Percentiles rank a stretch among this genome's conserved stretches.
Evolutionary conservation across 2,888 invertebrate genomes (phyloP).

Genomic region (Arrhopalites spinosus): DNA sequence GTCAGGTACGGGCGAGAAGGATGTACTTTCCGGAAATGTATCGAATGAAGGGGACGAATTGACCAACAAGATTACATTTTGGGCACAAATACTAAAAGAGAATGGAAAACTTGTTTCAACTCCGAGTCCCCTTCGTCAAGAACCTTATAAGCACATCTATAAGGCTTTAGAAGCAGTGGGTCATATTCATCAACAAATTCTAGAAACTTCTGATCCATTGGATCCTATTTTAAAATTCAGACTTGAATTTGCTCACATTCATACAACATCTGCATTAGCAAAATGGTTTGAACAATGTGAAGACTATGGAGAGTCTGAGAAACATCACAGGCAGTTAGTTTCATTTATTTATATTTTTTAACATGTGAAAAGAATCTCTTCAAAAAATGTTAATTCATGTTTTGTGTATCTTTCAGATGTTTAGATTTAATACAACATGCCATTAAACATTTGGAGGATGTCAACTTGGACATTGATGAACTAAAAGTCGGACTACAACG

Average conservation of each 20-base stretch:
- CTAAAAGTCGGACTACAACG: constrained; percentile 32
- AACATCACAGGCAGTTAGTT: constrained; percentile 48
- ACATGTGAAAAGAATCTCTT: no score
- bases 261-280: constrained; percentile 50
- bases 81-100: constrained; percentile 30
- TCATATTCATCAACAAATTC: constrained; percentile 24
- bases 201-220: constrained; percentile 27
- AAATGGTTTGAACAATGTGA: constrained; percentile 54
- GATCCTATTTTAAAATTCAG: constrained; percentile 36
- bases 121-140: constrained; percentile 27
- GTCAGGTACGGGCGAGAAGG: background rate
- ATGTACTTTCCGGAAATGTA: background rate
- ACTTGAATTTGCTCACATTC: constrained; percentile 48
- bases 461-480: constrained; percentile 35
- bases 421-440: constrained; percentile 42
- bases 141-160: constrained; percentile 52
- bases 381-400: no score
- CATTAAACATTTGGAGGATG: constrained; percentile 25
- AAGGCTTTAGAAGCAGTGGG: constrained; percentile 39
- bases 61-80: constrained; percentile 16
- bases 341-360: background rate
- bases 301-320: constrained; percentile 46
- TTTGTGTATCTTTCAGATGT: constrained; percentile 42
- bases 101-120: background rate
- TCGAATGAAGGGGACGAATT: constrained; percentile 7